Conservation (phyloP, 2,888 invertebrate species). For the Acleris sparsana region DNA sequence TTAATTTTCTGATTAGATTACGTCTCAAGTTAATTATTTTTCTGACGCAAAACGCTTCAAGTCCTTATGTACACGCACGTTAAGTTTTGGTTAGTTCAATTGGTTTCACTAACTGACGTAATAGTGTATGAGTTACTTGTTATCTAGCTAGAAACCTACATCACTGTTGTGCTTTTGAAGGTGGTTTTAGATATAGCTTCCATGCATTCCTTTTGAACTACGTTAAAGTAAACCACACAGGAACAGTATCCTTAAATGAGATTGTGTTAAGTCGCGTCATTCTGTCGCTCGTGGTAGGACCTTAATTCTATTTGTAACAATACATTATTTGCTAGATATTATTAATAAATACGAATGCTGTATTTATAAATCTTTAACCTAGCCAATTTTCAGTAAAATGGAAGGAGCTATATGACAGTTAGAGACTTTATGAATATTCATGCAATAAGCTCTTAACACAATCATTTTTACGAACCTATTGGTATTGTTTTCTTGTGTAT, state of each 20-base stretch:
- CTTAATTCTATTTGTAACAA: too few species aligned
- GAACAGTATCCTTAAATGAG: background rate
- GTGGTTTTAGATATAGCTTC: constrained; percentile 20
- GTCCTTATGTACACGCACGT: constrained; percentile 7
- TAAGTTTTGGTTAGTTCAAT: background rate
- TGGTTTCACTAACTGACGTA: background rate
- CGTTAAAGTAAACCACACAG: constrained; percentile 9
- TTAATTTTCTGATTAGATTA: constrained; percentile 37
- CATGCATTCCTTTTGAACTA: constrained; percentile 29
- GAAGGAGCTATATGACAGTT: background rate
- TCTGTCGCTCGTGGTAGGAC: too few species aligned
- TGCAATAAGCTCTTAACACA: too few species aligned
- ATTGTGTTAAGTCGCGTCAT: background rate
- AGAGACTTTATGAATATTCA: background rate
- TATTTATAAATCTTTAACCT: background rate
- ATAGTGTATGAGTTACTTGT: too few species aligned
- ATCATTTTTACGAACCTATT: too few species aligned
- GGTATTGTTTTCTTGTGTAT: too few species aligned
- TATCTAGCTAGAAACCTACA: too few species aligned
- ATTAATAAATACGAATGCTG: background rate
- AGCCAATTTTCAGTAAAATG: too few species aligned
- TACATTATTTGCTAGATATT: too few species aligned
- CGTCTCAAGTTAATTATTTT: constrained; percentile 30
- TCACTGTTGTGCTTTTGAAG: background rate
- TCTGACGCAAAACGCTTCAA: constrained; percentile 5